A percentile compares a stretch with the other conserved stretches of the same genome.
phyloP scores from a whole-genome alignment of 2,797 vertebrate species.

The Chloroceryle amazona region DNA sequence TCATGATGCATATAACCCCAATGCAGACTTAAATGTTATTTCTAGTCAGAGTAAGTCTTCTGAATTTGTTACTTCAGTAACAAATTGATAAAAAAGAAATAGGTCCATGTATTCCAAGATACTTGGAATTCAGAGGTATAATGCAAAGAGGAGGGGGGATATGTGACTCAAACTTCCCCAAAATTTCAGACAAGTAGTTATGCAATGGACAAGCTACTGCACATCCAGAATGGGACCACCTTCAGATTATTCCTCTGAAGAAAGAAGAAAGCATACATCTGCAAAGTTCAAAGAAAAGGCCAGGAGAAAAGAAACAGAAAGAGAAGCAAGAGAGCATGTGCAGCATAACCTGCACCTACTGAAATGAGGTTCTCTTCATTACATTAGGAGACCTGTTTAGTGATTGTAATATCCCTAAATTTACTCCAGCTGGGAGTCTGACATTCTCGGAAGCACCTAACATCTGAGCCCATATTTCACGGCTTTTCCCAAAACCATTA shows the following conservation, averaged over 20 bases:
- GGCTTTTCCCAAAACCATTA: background rate
- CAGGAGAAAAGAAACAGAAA: background rate
- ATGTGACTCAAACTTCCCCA: background rate
- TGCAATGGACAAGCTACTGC: background rate
- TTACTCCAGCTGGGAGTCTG: background rate
- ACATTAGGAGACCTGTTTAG: background rate
- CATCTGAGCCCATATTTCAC: background rate
- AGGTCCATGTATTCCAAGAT: background rate
- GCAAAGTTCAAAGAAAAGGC: background rate
- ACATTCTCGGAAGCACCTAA: background rate
- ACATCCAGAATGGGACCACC: background rate
- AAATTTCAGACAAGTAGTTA: background rate
- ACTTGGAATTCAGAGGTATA: background rate
- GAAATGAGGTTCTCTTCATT: background rate
- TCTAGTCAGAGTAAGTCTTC: background rate
- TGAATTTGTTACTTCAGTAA: background rate
- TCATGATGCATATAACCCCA: rapidly evolving
- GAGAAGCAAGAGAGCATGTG: background rate
- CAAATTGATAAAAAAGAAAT: background rate
- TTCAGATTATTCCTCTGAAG: background rate
- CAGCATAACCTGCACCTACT: background rate
- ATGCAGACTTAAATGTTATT: background rate
- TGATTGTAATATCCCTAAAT: background rate
- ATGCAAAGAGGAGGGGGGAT: background rate
- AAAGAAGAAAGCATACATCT: background rate